phyloP scores from a whole-genome alignment of 1,140 invertebrate species.

The Penaeus chinensis region DNA sequence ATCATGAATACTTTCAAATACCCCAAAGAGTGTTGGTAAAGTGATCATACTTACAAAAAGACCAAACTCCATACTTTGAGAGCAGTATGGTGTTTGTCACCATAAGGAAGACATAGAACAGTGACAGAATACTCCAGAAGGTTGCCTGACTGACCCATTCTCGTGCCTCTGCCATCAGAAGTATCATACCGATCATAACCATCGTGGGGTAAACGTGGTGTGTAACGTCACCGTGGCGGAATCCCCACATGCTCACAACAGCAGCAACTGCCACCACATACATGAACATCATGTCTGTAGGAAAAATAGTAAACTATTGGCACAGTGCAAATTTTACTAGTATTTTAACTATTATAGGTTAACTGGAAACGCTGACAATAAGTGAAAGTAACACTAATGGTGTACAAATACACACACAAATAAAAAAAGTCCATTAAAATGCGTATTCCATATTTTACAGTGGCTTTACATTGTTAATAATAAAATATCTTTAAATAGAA shows the following conservation, averaged over 20 bases:
- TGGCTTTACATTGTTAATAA: too few species aligned
- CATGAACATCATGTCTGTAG: constrained; percentile 55
- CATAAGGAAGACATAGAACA: constrained; percentile 10
- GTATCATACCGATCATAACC: background rate
- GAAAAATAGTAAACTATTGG: background rate
- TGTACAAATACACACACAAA: too few species aligned
- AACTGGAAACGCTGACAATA: too few species aligned
- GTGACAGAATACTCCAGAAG: constrained; percentile 26
- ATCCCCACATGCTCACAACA: constrained; percentile 37
- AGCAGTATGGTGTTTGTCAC: constrained; percentile 33
- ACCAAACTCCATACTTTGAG: constrained; percentile 41
- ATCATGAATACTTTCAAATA: too few species aligned
- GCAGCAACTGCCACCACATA: constrained; percentile 40
- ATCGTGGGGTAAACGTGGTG: constrained; percentile 45
- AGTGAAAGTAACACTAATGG: too few species aligned
- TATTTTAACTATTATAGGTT: too few species aligned
- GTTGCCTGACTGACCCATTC: constrained; percentile 16
- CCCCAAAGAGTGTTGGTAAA: too few species aligned
- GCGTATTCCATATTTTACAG: too few species aligned
- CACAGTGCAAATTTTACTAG: too few species aligned
- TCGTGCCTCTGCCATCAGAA: constrained; percentile 29
- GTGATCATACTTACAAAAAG: constrained; percentile 42
- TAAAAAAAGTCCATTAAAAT: too few species aligned
- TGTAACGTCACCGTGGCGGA: constrained; percentile 41
- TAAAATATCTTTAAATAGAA: too few species aligned